These are phyloP conservation scores for Fratercula arctica DNA, from an alignment of 2,797 vertebrate genomes.

Conservation along the genomic window DNA sequence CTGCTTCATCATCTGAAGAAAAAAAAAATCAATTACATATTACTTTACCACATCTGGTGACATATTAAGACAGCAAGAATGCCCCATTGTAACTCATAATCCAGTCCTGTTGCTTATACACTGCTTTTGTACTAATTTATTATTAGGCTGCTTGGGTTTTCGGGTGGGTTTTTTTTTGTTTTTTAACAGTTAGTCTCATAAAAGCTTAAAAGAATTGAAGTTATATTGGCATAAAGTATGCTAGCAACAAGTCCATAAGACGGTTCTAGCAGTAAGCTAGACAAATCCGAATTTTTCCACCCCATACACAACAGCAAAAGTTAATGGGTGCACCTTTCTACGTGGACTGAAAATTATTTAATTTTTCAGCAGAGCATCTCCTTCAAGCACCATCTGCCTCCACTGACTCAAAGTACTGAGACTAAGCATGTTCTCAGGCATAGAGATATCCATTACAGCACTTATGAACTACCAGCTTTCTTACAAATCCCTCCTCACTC, in stretches of 20 bases:
- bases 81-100: background rate
- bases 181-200: background rate
- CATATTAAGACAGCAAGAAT: background rate
- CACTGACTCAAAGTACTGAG: background rate
- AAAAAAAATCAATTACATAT: background rate
- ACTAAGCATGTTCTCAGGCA: background rate
- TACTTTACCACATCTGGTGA: fast-evolving
- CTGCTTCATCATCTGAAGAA: background rate
- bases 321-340: background rate
- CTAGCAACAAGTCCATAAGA: background rate
- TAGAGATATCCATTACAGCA: background rate
- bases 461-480: background rate
- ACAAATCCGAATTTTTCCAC: background rate
- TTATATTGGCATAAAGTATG: background rate
- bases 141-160: background rate
- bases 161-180: background rate
- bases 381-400: background rate
- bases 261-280: background rate
- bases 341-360: background rate
- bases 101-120: background rate
- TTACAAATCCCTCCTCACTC: background rate
- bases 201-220: background rate
- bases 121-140: background rate
- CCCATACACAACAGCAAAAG: background rate
- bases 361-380: background rate